Evolutionary conservation across 2,888 invertebrate species (phyloP), one percentile per base, ranked within the genome.

Genomic region (Ditylenchus weischeri): DNA sequence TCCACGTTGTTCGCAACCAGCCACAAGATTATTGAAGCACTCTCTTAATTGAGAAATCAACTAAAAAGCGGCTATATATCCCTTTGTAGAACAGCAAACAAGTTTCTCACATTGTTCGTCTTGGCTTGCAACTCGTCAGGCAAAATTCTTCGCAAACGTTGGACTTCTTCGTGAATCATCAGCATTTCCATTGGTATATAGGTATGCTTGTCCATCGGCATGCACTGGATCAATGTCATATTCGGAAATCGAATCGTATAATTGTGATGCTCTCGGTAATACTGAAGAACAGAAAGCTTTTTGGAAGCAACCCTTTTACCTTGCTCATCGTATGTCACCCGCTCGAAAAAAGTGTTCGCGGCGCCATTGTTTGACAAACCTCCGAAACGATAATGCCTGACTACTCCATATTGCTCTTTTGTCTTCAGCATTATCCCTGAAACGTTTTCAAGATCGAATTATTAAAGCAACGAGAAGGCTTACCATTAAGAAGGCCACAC

Each of bases 401-500:
- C n/a, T 7, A 13, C 23, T 29, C 36, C 64, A 47, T n/a, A 43
- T 8, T 43, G 43, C 43, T 43, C 57, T 18, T 54, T 54, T 29
- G 57, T 59, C 35, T 36, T 23, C 13, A 59, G 35, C 23, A 59
- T 59, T 35, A 59, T 19, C 13, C 59, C 59, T 59, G 8, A 38
- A 59, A 59, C 8, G 11, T 3, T 15, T 43, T 15, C 2, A 43
- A 10, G 43, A 8, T 6, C 15, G 43, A 43, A 8, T 10, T 15
- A 43, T 15, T 43, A 43, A 2, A 8, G 15, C 11, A 54, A 54
- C 7, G 1, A 54, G 19, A 29, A 29, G 15, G 19, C 13, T 11
- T 8, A 69, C 68, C 68, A 29, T 21, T 66, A 15, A 68, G 54
- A 29, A 68, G 62, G 29, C 19, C 35, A 7, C 61, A 38, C 8